Conservation (phyloP, 2,797 vertebrate species). For the Hippocampus kuda region DNA sequence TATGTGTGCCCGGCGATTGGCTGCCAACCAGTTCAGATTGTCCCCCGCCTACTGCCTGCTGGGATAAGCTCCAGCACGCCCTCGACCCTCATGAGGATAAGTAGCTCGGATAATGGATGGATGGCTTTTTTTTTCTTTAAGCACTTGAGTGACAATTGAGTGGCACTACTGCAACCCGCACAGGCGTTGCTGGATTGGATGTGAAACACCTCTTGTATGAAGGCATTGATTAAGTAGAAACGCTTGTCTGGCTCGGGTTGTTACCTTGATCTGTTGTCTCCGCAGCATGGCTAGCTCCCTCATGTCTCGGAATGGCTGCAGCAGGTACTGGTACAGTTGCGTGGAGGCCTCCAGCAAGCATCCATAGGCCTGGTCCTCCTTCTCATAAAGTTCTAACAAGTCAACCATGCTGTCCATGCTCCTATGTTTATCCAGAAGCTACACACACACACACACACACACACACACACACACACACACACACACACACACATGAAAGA, state of each 20-base stretch:
- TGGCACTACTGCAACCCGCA: not conserved
- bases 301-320: constrained; percentile 98
- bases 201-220: not conserved
- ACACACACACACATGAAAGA: not conserved
- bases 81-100: too few relatives aligned
- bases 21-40: too few relatives aligned
- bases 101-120: too few relatives aligned
- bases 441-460: constrained; percentile 2
- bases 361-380: constrained; percentile 86
- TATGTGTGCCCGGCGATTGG: too few relatives aligned
- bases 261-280: constrained; percentile 96
- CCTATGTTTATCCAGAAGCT: constrained; percentile 90
- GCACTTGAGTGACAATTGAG: not conserved
- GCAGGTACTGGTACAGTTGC: constrained; percentile 90
- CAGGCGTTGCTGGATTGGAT: not conserved
- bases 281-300: constrained; percentile 93
- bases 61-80: too few relatives aligned
- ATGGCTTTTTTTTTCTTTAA: constrained; percentile 12
- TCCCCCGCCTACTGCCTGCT: too few relatives aligned
- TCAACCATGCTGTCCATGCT: constrained; percentile 89
- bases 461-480: constrained; percentile 1
- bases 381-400: constrained; percentile 80
- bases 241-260: not conserved
- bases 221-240: not conserved
- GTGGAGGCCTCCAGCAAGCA: constrained; percentile 86